Evolutionary conservation across 2,888 invertebrate genomes (phyloP).

Genomic region (Noctua pronuba): DNA sequence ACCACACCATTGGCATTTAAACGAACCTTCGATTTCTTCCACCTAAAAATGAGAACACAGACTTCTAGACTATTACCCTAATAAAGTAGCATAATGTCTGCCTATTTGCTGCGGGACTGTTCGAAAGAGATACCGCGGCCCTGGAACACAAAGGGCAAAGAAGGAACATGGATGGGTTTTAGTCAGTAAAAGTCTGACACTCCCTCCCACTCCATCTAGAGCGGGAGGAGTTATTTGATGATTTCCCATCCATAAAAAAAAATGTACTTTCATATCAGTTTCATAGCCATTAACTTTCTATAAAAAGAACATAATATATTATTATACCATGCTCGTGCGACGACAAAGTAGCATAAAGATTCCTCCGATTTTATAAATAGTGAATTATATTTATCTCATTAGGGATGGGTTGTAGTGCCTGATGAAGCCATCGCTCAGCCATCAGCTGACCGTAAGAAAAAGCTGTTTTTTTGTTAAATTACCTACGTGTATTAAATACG

Average conservation of each 20-base stretch:
- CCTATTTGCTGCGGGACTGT: no score
- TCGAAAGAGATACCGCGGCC: no score
- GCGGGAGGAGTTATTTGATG: no score
- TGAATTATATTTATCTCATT: not conserved
- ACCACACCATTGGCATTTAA: not conserved
- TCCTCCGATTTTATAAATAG: not conserved
- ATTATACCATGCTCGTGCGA: slow-evolving; percentile 12
- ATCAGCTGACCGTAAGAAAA: slow-evolving; percentile 80
- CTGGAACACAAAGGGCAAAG: no score
- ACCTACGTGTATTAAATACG: not conserved
- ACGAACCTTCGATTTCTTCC: slow-evolving; percentile 97
- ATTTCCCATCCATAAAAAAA: no score
- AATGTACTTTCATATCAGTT: no score
- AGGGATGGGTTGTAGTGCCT: slow-evolving; percentile 62
- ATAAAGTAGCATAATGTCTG: not conserved
- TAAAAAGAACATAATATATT: not conserved
- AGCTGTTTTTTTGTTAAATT: not conserved
- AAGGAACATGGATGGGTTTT: no score
- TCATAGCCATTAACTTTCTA: slow-evolving; percentile 16
- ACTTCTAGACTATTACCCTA: not conserved
- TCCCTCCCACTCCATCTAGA: no score
- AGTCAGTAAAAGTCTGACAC: no score
- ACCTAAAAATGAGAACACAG: slow-evolving; percentile 68
- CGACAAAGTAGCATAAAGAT: slow-evolving; percentile 1
- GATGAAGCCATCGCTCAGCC: slow-evolving; percentile 95